Conservation (phyloP, 2,797 vertebrate genomes). For the Rhincodon typus region DNA sequence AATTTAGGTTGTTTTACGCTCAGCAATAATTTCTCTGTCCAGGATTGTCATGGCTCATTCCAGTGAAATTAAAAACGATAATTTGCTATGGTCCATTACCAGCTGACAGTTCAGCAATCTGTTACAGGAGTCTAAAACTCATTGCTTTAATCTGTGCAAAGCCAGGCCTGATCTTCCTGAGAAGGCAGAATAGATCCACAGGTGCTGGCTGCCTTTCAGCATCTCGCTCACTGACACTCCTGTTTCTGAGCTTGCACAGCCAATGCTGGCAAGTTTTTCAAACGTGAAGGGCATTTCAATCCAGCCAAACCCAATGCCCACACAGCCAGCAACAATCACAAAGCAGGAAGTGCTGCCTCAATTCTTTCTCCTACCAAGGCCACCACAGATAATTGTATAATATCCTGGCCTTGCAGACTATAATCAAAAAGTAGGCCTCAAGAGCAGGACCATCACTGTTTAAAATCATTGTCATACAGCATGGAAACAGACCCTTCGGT, state of each 20-base stretch:
- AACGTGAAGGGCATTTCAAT: background rate
- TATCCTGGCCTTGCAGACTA: background rate
- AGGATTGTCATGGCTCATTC: background rate
- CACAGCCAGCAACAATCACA: background rate
- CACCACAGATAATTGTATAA: background rate
- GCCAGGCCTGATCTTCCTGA: background rate
- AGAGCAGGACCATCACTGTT: background rate
- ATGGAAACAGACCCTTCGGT: too few relatives aligned
- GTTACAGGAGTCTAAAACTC: background rate
- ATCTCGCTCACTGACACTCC: background rate
- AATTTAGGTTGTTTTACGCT: background rate
- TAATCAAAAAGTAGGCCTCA: background rate
- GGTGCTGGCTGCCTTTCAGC: background rate
- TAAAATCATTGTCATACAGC: background rate
- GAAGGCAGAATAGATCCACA: background rate
- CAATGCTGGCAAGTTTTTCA: background rate
- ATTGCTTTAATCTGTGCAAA: background rate
- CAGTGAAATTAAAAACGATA: conserved; percentile 6
- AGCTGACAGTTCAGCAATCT: background rate
- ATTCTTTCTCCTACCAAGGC: background rate
- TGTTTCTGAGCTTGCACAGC: background rate
- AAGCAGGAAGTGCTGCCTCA: background rate
- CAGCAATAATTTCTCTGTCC: background rate
- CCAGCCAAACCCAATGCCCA: background rate
- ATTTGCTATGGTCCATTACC: background rate